These are phyloP conservation scores for Notarius lentiginosus DNA, from an alignment of 2,113 vertebrate genomes.

Conservation along the genomic window DNA sequence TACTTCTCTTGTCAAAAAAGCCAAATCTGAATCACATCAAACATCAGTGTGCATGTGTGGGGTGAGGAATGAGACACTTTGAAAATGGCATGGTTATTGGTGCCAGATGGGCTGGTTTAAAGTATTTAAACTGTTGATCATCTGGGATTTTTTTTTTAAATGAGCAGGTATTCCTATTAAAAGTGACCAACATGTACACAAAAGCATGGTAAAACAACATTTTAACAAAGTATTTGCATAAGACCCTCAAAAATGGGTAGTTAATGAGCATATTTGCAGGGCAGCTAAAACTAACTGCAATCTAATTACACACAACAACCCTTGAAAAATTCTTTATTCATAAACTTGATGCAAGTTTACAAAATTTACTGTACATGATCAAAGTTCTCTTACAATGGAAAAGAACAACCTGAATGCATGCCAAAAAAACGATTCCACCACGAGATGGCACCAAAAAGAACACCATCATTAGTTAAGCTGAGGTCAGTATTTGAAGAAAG, in stretches of 20 bases:
- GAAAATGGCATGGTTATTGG: too few species aligned
- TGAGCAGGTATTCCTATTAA: not conserved
- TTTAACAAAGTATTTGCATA: not conserved
- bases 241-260: not conserved
- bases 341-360: slow-evolving; percentile 86
- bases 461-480: slow-evolving; percentile 37
- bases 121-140: too few species aligned
- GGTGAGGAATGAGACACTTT: too few species aligned
- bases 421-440: slow-evolving; percentile 47
- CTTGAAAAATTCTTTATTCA: slow-evolving; percentile 79
- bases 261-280: not conserved
- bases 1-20: too few species aligned
- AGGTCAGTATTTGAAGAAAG: slow-evolving; percentile 33
- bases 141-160: too few species aligned
- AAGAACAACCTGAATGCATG: slow-evolving; percentile 54
- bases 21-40: too few species aligned
- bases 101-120: too few species aligned
- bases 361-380: slow-evolving; percentile 67
- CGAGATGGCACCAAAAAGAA: slow-evolving; percentile 50
- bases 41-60: too few species aligned
- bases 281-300: not conserved
- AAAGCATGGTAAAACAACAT: not conserved
- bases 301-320: not conserved
- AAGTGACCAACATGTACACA: not conserved
- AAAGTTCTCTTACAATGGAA: slow-evolving; percentile 59